Base-by-base conservation (phyloP, 2,888 invertebrate species). In the Parnassius orleans region DNA sequence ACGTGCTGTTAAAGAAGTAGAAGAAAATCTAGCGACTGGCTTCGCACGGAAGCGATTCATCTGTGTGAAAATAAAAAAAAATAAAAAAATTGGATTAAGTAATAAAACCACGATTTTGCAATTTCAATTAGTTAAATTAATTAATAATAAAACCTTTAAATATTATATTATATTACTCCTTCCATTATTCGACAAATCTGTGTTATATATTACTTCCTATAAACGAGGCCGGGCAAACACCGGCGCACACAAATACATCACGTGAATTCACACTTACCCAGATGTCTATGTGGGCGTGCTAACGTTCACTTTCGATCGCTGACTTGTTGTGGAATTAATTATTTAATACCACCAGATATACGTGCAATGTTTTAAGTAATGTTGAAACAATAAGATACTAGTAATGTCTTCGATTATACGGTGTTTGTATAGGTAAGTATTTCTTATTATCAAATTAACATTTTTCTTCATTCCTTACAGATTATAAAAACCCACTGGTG, bases 301-400 rank as follows among this genome's bases (percentile, higher is more conserved):
- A 33, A 58, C 57, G 50, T 54, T 63, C 62, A 63, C 62, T 63
- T 63, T 63, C 58, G 54, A 63, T 63, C 48, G 47, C 12, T 3
- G 54, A 51, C 50, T 54, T 63, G 19, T 56, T 57, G 50, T 43
- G 43, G 53, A 53, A 50, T 63, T 63, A 50, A 57, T 53, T 62
- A 53, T 48, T 60, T 60, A 50, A 63, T 58, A 53, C 47, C 44
- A 3, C 14, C 14, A 55, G 19, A 33, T 15, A 52, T 24, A 46
- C 19, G 11, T 11, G 41, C 10, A 14, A 24, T 33, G 14, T 47
- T n/a, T 46, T n/a, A 46, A 53, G 14, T 41, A 43, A 46, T 24
- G 19, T 51, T 24, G 33, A 51, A 50, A 50, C 50, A 15, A 10
- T 19, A 19, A 15, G 14, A 51, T 24, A 51, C 19, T 51, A 51